These are phyloP conservation scores for Istiophorus platypterus DNA, from an alignment of 2,113 vertebrate species.

Conservation along the genomic window DNA sequence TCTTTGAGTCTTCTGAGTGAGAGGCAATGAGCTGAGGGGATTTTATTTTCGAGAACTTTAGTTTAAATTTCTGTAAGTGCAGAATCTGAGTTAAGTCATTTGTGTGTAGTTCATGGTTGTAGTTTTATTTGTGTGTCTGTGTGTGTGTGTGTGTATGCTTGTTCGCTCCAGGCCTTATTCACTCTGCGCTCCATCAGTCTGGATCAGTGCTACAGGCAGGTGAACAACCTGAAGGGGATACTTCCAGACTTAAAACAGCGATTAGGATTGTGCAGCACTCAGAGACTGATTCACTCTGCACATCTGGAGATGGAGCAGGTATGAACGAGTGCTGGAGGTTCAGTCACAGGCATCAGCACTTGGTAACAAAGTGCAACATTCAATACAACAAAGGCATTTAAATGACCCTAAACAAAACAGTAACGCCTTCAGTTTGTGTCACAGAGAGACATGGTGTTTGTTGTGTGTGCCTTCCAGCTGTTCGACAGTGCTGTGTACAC, in stretches of 20 bases:
- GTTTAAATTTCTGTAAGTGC: neutral
- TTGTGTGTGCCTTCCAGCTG: conserved; percentile 57
- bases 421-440: neutral
- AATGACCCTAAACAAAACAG: neutral
- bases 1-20: neutral
- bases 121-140: neutral
- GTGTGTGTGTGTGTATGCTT: conserved; percentile 1
- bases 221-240: conserved; percentile 56
- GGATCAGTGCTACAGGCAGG: conserved; percentile 58
- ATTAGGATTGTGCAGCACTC: conserved; percentile 59
- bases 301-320: conserved; percentile 76
- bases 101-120: neutral
- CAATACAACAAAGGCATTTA: no score
- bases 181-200: conserved; percentile 52
- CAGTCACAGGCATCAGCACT: neutral
- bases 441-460: neutral
- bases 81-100: neutral
- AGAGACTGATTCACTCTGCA: conserved; percentile 64
- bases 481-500: conserved; percentile 71
- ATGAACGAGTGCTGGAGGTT: neutral
- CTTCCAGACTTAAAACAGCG: conserved; percentile 47
- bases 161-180: conserved; percentile 46
- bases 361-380: neutral
- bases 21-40: neutral
- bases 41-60: neutral